These are phyloP conservation scores for Tethea ocularis DNA, from an alignment of 2,888 invertebrate genomes.

Conservation along the genomic window DNA sequence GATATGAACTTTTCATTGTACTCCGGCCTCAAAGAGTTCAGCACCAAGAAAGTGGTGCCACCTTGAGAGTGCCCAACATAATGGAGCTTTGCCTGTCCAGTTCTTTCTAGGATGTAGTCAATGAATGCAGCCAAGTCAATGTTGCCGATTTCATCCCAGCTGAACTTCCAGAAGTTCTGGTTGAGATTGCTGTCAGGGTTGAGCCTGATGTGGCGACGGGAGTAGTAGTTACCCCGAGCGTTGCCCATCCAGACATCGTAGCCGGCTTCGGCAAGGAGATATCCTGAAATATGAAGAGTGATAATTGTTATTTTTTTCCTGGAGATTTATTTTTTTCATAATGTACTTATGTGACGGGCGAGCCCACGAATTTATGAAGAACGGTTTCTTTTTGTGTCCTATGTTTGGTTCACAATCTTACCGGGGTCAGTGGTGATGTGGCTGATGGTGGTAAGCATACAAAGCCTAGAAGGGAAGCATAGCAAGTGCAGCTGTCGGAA, in stretches of 20 bases:
- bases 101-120: constrained; percentile 46
- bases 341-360: too few relatives aligned
- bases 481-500: too few relatives aligned
- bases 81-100: constrained; percentile 51
- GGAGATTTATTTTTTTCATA: too few relatives aligned
- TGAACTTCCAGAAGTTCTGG: constrained; percentile 61
- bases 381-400: too few relatives aligned
- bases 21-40: constrained; percentile 61
- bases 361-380: too few relatives aligned
- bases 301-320: background rate
- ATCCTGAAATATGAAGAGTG: constrained; percentile 36
- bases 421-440: too few relatives aligned
- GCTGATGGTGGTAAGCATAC: too few relatives aligned
- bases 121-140: constrained; percentile 54
- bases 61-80: constrained; percentile 74
- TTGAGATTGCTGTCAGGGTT: constrained; percentile 43
- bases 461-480: too few relatives aligned
- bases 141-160: constrained; percentile 66
- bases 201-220: constrained; percentile 53
- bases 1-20: constrained; percentile 60
- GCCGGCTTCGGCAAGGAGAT: constrained; percentile 84
- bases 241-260: constrained; percentile 92
- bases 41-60: constrained; percentile 61
- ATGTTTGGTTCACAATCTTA: too few relatives aligned
- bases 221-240: constrained; percentile 88